Evolutionary conservation across 2,888 invertebrate genomes (phyloP), one percentile per base, ranked within the genome.

Genomic region (Iselma pallidipennis): DNA sequence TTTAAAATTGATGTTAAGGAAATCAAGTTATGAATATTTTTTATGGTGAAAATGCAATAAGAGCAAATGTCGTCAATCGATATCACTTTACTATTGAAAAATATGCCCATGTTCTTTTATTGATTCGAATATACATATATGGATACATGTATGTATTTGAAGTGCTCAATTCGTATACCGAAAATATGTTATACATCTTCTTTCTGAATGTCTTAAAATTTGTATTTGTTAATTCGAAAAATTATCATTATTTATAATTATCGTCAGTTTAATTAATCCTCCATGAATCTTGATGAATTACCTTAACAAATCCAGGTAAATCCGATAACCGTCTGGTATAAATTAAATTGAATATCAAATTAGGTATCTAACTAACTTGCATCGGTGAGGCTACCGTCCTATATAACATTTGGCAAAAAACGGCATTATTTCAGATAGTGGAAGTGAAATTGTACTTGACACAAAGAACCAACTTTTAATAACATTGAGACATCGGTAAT

Each of bases 1-100:
- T 66, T 67, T 64, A 67, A 67, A 66, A 66, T 67, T 62, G 62
- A 62, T 62, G 67, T 57, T 61, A 64, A 65, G 60, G 57, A 65
- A 65, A 63, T 63, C 62, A 62, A 59, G 63, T 58, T 65, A 63
- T 63, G 61, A 60, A 67, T 67, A 63, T 52, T 63, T 67, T 65
- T 67, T 63, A 60, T 57, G 59, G 52, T 62, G 56, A 57, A 66
- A 62, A 65, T 59, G 64, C 63, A 67, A 63, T 67, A 65, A 65
- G 59, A 57, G 61, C 63, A 65, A 57, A 60, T 64, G 60, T 60
- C 57, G 56, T 59, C 59, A 57, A 63, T 63, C 51, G 63, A 63
- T 59, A 57, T 57, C 53, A 56, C 50, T 50, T 56, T 59, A 56
- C 49, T 56, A 45, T 55, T 62, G 50, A 51, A 16, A 48, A 57